phyloP scores from a whole-genome alignment of 1,140 invertebrate species.

The Papilio polyxenes region DNA sequence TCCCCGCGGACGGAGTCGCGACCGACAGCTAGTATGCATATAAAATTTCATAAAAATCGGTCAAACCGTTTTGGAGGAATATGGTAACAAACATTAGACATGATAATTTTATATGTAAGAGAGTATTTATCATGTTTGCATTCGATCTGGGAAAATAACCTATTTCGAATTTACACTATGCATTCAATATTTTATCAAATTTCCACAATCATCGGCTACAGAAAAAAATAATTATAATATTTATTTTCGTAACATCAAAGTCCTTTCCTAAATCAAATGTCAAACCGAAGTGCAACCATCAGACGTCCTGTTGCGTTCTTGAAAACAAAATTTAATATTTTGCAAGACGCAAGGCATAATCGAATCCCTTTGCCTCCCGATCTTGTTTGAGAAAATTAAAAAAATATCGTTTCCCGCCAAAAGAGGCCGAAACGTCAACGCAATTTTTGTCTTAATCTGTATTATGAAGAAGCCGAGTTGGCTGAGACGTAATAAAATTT shows the following conservation, averaged over 20 bases:
- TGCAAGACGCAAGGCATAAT: conserved; percentile 62
- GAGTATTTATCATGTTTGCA: too few relatives aligned
- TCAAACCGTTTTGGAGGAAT: too few relatives aligned
- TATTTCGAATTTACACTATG: too few relatives aligned
- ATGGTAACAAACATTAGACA: too few relatives aligned
- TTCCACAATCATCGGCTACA: too few relatives aligned
- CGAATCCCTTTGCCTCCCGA: conserved; percentile 60
- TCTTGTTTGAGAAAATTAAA: conserved; percentile 77
- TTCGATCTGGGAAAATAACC: too few relatives aligned
- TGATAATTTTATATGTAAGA: too few relatives aligned
- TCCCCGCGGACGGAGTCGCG: too few relatives aligned
- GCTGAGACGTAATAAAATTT: conserved; percentile 57
- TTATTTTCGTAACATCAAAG: not conserved
- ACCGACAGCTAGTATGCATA: too few relatives aligned
- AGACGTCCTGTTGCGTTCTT: conserved; percentile 48
- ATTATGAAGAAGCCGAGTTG: conserved; percentile 61
- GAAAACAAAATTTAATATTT: conserved; percentile 67
- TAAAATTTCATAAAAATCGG: too few relatives aligned
- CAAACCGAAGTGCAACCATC: conserved; percentile 41
- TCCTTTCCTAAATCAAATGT: conserved; percentile 3
- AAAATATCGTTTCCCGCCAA: conserved; percentile 65
- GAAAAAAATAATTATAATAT: too few relatives aligned
- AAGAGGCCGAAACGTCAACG: conserved; percentile 64
- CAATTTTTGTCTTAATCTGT: conserved; percentile 76
- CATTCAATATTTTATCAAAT: too few relatives aligned